phyloP scores from a whole-genome alignment of 2,113 vertebrate genomes.

The Catharus bicknelli region DNA sequence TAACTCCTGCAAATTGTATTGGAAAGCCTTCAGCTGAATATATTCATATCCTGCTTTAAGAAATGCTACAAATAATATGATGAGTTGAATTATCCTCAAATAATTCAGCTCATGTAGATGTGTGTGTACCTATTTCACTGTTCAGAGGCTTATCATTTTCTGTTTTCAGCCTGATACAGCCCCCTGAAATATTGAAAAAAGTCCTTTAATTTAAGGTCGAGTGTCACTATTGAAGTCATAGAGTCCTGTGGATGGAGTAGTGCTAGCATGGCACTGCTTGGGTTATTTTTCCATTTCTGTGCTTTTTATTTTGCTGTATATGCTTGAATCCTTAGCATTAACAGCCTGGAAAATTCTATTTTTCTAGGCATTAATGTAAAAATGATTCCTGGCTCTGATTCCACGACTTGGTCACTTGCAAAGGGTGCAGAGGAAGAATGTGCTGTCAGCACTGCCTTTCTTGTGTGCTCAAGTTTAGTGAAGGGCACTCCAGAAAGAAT shows the following conservation, averaged over 20 bases:
- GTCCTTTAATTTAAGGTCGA: background rate
- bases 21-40: slow-evolving; percentile 48
- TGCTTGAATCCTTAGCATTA: background rate
- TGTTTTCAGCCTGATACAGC: background rate
- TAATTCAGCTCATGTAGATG: slow-evolving; percentile 27
- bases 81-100: slow-evolving; percentile 26
- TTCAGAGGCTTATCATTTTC: background rate
- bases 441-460: background rate
- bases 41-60: slow-evolving; percentile 21
- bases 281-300: background rate
- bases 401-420: background rate
- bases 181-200: background rate
- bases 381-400: background rate
- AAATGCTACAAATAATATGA: slow-evolving; percentile 35
- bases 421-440: background rate
- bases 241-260: background rate
- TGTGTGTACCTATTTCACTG: background rate
- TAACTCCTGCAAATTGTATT: slow-evolving; percentile 53
- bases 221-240: background rate
- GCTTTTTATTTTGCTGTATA: background rate
- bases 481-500: background rate
- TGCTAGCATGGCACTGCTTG: background rate
- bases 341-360: background rate
- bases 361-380: background rate
- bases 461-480: background rate